These are phyloP conservation scores for Synanthedon tipuliformis DNA, from an alignment of 2,888 invertebrate genomes.

Conservation along the genomic window DNA sequence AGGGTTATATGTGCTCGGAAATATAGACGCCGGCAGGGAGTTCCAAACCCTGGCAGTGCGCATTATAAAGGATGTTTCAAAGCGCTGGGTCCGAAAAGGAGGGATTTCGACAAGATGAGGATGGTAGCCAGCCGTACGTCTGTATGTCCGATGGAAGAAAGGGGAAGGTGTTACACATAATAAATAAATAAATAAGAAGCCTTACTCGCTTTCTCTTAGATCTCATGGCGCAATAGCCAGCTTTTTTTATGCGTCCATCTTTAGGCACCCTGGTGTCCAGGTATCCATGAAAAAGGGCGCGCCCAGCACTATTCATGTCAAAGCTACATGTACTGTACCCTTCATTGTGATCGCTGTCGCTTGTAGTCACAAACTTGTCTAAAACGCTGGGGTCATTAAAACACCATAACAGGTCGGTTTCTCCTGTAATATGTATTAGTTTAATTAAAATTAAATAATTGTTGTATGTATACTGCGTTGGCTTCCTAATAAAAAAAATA, in stretches of 20 bases:
- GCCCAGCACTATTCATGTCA: constrained; percentile 74
- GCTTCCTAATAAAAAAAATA: no score
- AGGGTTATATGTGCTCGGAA: no score
- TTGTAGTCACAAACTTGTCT: constrained; percentile 78
- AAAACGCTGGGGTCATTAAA: constrained; percentile 75
- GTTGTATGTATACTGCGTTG: no score
- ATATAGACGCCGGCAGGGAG: no score
- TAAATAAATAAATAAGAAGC: background rate
- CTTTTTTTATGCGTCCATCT: constrained; percentile 81
- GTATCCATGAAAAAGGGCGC: constrained; percentile 79
- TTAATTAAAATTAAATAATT: no score
- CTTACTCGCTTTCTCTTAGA: constrained; percentile 75
- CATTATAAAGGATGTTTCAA: no score
- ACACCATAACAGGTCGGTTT: constrained; percentile 80
- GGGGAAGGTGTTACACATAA: no score
- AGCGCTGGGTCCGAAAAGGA: no score
- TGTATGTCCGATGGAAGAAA: no score
- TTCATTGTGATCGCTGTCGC: constrained; percentile 84
- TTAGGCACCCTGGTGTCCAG: constrained; percentile 78
- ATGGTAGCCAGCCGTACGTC: no score
- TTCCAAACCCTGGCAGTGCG: no score
- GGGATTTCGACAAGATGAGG: no score
- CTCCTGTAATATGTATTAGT: constrained; percentile 71
- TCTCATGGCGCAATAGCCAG: constrained; percentile 87
- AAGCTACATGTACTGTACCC: constrained; percentile 84